Evolutionary conservation across 2,113 vertebrate genomes (phyloP).

Genomic region (Proterorhinus semilunaris): DNA sequence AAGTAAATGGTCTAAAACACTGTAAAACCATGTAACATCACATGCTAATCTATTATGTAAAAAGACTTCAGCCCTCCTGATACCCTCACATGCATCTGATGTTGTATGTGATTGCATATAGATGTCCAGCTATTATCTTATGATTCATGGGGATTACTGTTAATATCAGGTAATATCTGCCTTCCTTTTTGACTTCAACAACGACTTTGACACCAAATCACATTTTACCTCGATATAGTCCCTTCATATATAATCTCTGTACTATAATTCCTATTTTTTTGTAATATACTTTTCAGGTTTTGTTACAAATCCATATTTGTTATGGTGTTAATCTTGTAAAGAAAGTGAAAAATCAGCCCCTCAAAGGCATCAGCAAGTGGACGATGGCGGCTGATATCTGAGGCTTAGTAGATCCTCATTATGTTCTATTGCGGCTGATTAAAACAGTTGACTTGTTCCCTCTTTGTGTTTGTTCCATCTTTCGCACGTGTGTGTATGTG

Average conservation of each 20-base stretch:
- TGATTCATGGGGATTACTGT: conserved; percentile 41
- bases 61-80: too few relatives aligned
- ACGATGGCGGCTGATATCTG: conserved; percentile 75
- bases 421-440: conserved; percentile 78
- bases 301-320: conserved; percentile 47
- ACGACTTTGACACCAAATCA: conserved; percentile 32
- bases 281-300: conserved; percentile 52
- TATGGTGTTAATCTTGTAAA: conserved; percentile 55
- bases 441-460: conserved; percentile 76
- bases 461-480: not conserved
- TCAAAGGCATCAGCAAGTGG: conserved; percentile 76
- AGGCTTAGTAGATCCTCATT: conserved; percentile 76
- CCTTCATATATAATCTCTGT: conserved; percentile 29
- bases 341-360: conserved; percentile 72
- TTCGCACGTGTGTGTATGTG: conserved; percentile 35
- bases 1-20: too few relatives aligned
- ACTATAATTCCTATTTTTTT: conserved; percentile 36
- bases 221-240: conserved; percentile 33
- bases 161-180: conserved; percentile 16
- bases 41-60: too few relatives aligned
- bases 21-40: too few relatives aligned
- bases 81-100: conserved; percentile 19
- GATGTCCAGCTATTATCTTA: conserved; percentile 30
- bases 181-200: conserved; percentile 4
- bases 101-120: conserved; percentile 24